Evolutionary conservation across 2,113 vertebrate genomes (phyloP).

Genomic region (Phaethornis superciliosus): DNA sequence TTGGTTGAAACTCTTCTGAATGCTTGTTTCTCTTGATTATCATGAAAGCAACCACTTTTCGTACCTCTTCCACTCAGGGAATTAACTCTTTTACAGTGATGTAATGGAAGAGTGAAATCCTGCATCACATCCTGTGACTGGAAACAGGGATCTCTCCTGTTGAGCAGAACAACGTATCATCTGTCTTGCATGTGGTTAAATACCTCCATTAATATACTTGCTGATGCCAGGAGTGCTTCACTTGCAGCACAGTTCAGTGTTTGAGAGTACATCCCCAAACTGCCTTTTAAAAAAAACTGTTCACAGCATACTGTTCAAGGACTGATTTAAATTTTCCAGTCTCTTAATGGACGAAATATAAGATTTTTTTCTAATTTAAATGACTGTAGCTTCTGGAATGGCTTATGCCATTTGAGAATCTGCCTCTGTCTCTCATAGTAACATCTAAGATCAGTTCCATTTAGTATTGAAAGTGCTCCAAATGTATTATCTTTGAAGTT

Average conservation of each 20-base stretch:
- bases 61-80: background rate
- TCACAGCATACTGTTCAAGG: background rate
- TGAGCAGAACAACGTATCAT: fast-evolving
- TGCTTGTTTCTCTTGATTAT: background rate
- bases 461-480: background rate
- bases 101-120: background rate
- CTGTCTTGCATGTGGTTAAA: background rate
- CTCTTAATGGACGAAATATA: background rate
- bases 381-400: background rate
- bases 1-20: background rate
- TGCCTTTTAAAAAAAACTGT: background rate
- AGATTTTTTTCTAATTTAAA: background rate
- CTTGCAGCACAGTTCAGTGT: background rate
- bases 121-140: background rate
- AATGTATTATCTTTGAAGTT: background rate
- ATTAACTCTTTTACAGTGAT: background rate
- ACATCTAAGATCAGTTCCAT: background rate
- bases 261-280: background rate
- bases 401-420: background rate
- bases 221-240: background rate
- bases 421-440: background rate
- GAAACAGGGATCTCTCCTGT: background rate
- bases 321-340: background rate
- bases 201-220: background rate
- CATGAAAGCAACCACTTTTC: background rate